These are phyloP conservation scores for Ophiothrix spiculata DNA, from an alignment of 35 echinoderm and acorn worm species.

Conservation along the genomic window DNA sequence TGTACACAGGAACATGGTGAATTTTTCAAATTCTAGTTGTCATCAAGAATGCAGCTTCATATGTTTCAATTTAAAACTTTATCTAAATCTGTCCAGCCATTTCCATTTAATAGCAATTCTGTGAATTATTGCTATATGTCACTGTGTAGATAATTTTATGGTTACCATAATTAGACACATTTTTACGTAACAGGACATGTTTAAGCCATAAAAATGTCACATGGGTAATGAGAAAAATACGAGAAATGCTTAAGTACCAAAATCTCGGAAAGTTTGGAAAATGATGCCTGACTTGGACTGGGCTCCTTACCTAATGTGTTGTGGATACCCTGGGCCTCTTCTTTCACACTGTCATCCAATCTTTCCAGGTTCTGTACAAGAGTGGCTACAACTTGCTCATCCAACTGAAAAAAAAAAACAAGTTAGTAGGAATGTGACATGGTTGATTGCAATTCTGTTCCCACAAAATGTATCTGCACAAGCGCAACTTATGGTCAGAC, in stretches of 20 bases:
- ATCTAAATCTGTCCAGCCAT: neutral
- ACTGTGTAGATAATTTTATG: no score
- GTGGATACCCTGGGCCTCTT: slow-evolving; percentile 91
- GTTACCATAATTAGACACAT: no score
- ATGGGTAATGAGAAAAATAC: no score
- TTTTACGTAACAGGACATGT: no score
- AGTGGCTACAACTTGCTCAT: slow-evolving; percentile 95
- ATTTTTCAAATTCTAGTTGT: neutral
- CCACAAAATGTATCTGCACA: no score
- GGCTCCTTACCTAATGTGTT: slow-evolving; percentile 75
- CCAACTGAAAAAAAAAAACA: slow-evolving; percentile 64
- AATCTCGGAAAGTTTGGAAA: no score
- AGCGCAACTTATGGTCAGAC: no score
- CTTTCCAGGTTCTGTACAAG: slow-evolving; percentile 89
- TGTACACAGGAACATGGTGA: no score
- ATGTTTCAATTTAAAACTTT: neutral
- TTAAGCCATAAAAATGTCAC: no score
- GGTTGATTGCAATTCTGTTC: no score
- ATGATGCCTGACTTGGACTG: neutral
- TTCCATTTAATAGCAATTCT: neutral
- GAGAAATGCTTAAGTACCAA: no score
- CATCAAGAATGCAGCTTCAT: neutral
- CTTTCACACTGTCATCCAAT: slow-evolving; percentile 87
- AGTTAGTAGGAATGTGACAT: no score
- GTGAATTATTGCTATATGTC: neutral